A percentile compares a stretch with the other conserved stretches of the same genome.
phyloP scores from a whole-genome alignment of 2,888 invertebrate species.

The Furcula furcula region DNA sequence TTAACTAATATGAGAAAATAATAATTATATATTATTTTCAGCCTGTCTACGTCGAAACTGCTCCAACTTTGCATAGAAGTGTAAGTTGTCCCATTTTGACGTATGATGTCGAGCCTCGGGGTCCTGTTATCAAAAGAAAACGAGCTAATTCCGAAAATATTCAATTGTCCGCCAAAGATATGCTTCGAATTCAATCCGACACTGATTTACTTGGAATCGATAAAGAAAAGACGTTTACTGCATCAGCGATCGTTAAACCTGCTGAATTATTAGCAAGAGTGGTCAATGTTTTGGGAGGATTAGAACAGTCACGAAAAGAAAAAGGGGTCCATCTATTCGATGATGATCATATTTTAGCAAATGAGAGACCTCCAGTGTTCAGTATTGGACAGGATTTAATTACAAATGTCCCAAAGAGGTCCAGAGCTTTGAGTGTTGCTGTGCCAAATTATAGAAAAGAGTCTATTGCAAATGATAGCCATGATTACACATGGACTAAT shows the following conservation, averaged over 20 bases:
- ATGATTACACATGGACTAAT: conserved; percentile 87
- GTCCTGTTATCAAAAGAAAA: conserved; percentile 72
- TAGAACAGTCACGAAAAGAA: conserved; percentile 71
- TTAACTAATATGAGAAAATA: conserved; percentile 2
- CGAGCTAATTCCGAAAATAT: conserved; percentile 86
- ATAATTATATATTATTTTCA: conserved; percentile 50
- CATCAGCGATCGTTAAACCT: conserved; percentile 87
- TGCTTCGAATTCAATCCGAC: conserved; percentile 88
- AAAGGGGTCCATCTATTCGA: conserved; percentile 86
- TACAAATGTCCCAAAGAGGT: conserved; percentile 64
- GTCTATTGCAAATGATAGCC: conserved; percentile 59
- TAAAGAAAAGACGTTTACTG: conserved; percentile 88
- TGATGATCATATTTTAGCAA: conserved; percentile 87
- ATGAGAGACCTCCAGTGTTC: conserved; percentile 83
- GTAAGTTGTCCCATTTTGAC: conserved; percentile 88
- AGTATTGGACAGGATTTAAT: conserved; percentile 73
- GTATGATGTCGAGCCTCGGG: conserved; percentile 79
- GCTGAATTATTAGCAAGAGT: conserved; percentile 89
- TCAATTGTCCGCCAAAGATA: conserved; percentile 65
- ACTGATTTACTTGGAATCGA: conserved; percentile 90
- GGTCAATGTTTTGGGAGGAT: conserved; percentile 87
- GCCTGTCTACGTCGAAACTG: conserved; percentile 88
- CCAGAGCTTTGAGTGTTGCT: conserved; percentile 84
- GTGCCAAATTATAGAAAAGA: conserved; percentile 72
- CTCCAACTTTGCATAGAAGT: conserved; percentile 77